phyloP scores from a whole-genome alignment of 2,888 invertebrate genomes.

The Andricus curvator region DNA sequence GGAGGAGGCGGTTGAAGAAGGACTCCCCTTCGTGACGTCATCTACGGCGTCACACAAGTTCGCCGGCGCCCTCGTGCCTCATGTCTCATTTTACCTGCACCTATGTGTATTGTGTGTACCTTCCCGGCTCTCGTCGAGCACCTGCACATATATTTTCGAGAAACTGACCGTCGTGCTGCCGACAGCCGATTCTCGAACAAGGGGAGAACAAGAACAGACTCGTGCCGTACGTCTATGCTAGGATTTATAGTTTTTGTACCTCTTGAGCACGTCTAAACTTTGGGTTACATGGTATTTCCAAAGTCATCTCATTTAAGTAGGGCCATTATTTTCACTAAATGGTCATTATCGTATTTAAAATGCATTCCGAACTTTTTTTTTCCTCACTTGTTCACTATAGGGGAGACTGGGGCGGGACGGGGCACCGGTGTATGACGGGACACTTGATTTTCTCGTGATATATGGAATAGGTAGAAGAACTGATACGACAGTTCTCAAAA shows the following conservation, averaged over 20 bases:
- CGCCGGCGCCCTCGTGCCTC: slow-evolving; percentile 28
- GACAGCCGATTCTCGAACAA: slow-evolving; percentile 13
- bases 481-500: too few relatives aligned
- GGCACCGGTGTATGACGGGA: too few relatives aligned
- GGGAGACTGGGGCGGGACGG: too few relatives aligned
- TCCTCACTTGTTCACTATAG: too few relatives aligned
- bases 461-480: too few relatives aligned
- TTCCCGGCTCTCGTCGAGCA: slow-evolving; percentile 27
- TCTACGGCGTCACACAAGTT: slow-evolving; percentile 44
- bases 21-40: slow-evolving; percentile 63
- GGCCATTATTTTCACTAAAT: not conserved
- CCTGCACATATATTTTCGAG: slow-evolving; percentile 36
- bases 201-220: slow-evolving; percentile 32
- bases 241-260: slow-evolving; percentile 31
- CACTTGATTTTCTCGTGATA: too few relatives aligned
- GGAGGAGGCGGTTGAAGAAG: slow-evolving; percentile 57
- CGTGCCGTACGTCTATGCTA: slow-evolving; percentile 33
- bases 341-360: not conserved
- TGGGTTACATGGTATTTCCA: not conserved
- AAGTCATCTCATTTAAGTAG: not conserved
- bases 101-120: not conserved
- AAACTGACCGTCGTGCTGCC: slow-evolving; percentile 20
- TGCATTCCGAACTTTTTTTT: too few relatives aligned
- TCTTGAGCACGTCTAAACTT: not conserved
- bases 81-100: slow-evolving; percentile 37